Evolutionary conservation across 2,888 invertebrate genomes (phyloP), one percentile per base, ranked within the genome.

Genomic region (Heterodera filipjevi): DNA sequence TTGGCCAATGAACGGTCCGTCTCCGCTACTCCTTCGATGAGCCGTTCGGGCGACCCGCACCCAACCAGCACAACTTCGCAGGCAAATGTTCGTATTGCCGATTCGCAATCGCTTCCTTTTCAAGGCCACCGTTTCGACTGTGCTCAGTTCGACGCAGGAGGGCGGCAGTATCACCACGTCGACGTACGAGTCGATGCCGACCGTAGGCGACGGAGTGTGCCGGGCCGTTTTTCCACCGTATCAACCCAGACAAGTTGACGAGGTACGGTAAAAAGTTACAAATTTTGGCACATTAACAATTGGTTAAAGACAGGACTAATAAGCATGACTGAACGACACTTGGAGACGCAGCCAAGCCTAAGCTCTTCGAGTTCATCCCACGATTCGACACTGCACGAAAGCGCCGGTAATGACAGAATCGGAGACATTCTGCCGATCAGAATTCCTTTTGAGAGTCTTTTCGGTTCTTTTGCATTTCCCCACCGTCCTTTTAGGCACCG

Each of bases 201-300:
- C 82, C 3, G 71, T 49, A 12, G 79, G 85, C 19, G 82, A 83
- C 46, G 82, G 82, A 10, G 83, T 82, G 22, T 76, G 78, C 44
- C 81, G 76, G n/a, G 81, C 84, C 66, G 84, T 83, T 8, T 83
- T 76, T 59, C 83, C 85, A n/a, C 83, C 83, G 33, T 83, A 83
- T 70, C 75, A 79, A 33, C 32, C 66, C 6, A 19, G 59, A 1
- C 46, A 73, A 72, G 32, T 59, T 64, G 73, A 33, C 53, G 73
- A 73, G 30, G 64, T 64, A 33, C 35, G 66, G 44, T 22, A 53
- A 6, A 6, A 33, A 22, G n/a, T 27, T 73, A 3, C 0, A 27
- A 27, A 5, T 27, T n/a, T 59, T 59, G n/a, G n/a, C 5, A 30
- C 16, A 3, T 32, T 10, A 35, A 33, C 14, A 44, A 35, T 35